These are phyloP conservation scores for Morone saxatilis DNA, from an alignment of 2,113 vertebrate species.

Conservation along the genomic window DNA sequence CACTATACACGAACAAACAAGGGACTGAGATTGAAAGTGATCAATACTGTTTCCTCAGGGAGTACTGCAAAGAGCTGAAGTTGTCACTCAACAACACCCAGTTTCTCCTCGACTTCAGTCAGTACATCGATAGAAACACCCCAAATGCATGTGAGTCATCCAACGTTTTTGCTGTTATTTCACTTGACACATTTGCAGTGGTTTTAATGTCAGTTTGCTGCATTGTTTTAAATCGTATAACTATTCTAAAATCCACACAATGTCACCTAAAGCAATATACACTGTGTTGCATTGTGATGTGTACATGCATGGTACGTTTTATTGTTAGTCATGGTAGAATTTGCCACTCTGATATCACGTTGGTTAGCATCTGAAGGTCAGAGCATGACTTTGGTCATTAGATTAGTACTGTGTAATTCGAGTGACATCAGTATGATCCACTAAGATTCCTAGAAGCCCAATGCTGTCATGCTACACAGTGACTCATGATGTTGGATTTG, in stretches of 20 bases:
- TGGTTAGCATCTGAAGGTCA: constrained; percentile 60
- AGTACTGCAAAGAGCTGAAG: constrained; percentile 95
- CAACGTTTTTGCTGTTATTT: constrained; percentile 38
- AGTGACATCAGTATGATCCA: constrained; percentile 64
- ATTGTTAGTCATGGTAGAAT: constrained; percentile 6
- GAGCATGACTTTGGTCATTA: constrained; percentile 52
- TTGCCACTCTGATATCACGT: constrained; percentile 22
- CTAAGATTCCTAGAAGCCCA: constrained; percentile 69
- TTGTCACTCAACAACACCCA: constrained; percentile 94
- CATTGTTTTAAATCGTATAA: not conserved
- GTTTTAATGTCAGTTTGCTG: constrained; percentile 39
- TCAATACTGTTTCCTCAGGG: constrained; percentile 85
- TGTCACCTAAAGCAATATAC: constrained; percentile 27
- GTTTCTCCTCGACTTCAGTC: constrained; percentile 94
- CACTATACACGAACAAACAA: not conserved
- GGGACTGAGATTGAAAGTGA: constrained; percentile 25
- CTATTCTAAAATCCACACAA: not conserved
- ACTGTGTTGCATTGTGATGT: not conserved
- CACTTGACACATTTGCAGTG: not conserved
- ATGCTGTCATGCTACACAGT: constrained; percentile 64
- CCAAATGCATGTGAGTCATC: constrained; percentile 94
- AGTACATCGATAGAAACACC: constrained; percentile 92
- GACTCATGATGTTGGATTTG: constrained; percentile 69
- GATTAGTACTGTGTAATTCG: constrained; percentile 58
- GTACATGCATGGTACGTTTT: constrained; percentile 4